Evolutionary conservation across 92 coral and sea anemone species (phyloP).

Genomic region (Hydrozoanthus gracilis): DNA sequence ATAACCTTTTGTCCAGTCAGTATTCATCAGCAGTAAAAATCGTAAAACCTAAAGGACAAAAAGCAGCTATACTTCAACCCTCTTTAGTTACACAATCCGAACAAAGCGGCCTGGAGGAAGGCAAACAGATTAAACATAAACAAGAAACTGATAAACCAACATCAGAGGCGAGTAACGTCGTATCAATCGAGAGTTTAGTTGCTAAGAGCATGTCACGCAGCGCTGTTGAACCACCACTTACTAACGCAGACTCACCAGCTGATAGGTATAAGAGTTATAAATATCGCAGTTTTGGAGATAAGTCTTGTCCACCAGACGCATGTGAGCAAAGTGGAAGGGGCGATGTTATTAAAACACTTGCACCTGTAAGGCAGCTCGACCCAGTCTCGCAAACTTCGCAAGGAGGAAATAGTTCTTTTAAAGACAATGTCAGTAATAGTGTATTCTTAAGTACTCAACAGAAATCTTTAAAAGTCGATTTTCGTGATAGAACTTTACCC

Average conservation of each 20-base stretch:
- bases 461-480: neutral
- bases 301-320: slow-evolving; percentile 56
- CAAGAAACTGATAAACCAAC: neutral
- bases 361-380: slow-evolving; percentile 46
- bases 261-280: slow-evolving; percentile 74
- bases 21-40: slow-evolving; percentile 19
- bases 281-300: slow-evolving; percentile 88
- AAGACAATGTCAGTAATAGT: neutral
- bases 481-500: neutral
- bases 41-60: slow-evolving; percentile 35
- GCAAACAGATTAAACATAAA: neutral
- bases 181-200: slow-evolving; percentile 74
- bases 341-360: slow-evolving; percentile 56
- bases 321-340: slow-evolving; percentile 44
- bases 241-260: slow-evolving; percentile 82
- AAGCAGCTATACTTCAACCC: neutral
- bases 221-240: slow-evolving; percentile 79
- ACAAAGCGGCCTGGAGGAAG: neutral
- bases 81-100: slow-evolving; percentile 3
- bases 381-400: neutral
- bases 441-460: neutral
- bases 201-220: slow-evolving; percentile 84
- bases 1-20: slow-evolving; percentile 1
- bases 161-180: slow-evolving; percentile 15
- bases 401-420: neutral